Percentiles rank a stretch among this genome's conserved stretches.
Evolutionary conservation across 1,140 invertebrate species (phyloP).

Genomic region (Dufourea novaeangliae): DNA sequence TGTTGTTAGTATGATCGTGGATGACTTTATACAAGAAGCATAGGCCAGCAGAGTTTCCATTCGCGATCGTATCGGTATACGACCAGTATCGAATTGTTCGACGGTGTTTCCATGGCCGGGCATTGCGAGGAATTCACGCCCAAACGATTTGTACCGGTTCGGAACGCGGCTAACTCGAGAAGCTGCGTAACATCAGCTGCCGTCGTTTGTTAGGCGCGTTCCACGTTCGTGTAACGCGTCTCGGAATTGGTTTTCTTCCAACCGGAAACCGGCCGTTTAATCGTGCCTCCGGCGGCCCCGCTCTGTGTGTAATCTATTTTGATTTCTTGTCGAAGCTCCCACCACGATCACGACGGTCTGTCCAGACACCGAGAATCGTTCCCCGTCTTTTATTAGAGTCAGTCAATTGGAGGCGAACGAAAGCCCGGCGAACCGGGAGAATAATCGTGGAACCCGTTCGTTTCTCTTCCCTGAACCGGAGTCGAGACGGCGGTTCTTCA

Average conservation of each 20-base stretch:
- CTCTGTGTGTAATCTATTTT: conserved; percentile 73
- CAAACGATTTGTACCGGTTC: not conserved
- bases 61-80: not conserved
- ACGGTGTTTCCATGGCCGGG: not conserved
- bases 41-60: no score
- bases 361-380: conserved; percentile 65
- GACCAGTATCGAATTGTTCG: not conserved
- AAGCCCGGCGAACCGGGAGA: conserved; percentile 65
- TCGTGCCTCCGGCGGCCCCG: conserved; percentile 32
- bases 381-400: conserved; percentile 77
- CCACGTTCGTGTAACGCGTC: conserved; percentile 18
- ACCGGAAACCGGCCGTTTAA: conserved; percentile 57
- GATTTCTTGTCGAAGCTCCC: conserved; percentile 71
- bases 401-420: conserved; percentile 75
- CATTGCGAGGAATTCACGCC: no score
- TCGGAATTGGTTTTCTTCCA: conserved; percentile 64
- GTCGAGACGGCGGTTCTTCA: not conserved
- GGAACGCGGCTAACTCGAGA: not conserved
- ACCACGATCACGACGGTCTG: conserved; percentile 61
- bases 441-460: conserved; percentile 40
- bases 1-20: no score
- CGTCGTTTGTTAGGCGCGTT: conserved; percentile 13
- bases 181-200: conserved; percentile 9
- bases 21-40: no score
- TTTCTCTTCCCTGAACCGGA: not conserved